A percentile compares a stretch with the other conserved stretches of the same genome.
phyloP scores from a whole-genome alignment of 2,113 vertebrate genomes.

The Calyptomena viridis region DNA sequence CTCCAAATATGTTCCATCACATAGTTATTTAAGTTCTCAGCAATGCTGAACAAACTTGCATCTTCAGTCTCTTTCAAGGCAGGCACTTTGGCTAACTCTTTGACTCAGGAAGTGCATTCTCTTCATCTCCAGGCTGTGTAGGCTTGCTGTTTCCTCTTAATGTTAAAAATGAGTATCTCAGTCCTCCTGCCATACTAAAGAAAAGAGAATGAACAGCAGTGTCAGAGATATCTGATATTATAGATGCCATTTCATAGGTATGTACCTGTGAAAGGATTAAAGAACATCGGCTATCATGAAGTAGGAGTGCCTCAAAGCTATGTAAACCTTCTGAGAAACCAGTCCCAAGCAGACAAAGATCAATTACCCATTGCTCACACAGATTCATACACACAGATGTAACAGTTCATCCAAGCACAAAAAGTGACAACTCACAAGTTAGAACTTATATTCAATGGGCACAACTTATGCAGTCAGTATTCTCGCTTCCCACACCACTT shows the following conservation, averaged over 20 bases:
- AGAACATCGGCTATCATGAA: background rate
- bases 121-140: slow-evolving; percentile 44
- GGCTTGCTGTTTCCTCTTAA: slow-evolving; percentile 63
- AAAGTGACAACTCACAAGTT: background rate
- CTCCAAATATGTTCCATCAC: background rate
- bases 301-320: background rate
- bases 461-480: background rate
- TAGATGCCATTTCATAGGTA: background rate
- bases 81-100: slow-evolving; percentile 35
- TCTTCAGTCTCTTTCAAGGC: background rate
- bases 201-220: background rate
- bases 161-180: slow-evolving; percentile 85
- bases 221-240: background rate
- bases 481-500: background rate
- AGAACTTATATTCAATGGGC: background rate
- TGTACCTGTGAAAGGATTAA: background rate
- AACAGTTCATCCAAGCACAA: background rate
- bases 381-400: background rate
- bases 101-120: background rate
- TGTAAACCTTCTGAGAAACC: background rate
- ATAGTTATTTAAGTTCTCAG: background rate
- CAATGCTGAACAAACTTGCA: background rate
- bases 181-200: slow-evolving; percentile 85
- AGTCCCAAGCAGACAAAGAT: background rate
- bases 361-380: background rate